Evolutionary conservation across 2,113 vertebrate genomes (phyloP).

Genomic region (Xenus cinereus): DNA sequence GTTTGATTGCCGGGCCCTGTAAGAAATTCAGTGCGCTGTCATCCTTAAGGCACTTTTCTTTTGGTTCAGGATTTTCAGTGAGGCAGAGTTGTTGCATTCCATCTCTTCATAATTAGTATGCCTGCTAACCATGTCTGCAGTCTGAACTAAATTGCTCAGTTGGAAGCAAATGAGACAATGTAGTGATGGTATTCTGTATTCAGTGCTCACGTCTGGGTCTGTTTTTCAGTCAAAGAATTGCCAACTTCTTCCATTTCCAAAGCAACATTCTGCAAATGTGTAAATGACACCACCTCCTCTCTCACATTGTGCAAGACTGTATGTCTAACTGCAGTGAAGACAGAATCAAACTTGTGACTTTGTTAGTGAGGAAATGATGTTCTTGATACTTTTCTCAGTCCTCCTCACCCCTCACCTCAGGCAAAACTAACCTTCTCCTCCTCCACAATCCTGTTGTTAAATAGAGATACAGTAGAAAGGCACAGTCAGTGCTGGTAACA

Average conservation of each 20-base stretch:
- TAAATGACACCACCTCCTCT: slow-evolving; percentile 61
- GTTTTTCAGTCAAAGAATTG: slow-evolving; percentile 3
- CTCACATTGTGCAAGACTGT: slow-evolving; percentile 26
- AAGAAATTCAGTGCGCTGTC: background rate
- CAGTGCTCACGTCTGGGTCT: background rate
- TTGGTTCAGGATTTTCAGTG: background rate
- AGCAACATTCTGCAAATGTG: slow-evolving; percentile 33
- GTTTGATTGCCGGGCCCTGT: background rate
- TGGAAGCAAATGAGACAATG: slow-evolving; percentile 56
- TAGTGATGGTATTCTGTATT: slow-evolving; percentile 18
- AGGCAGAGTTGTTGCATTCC: background rate
- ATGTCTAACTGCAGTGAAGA: background rate
- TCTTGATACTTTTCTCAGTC: slow-evolving; percentile 28
- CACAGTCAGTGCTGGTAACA: background rate
- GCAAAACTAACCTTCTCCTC: background rate
- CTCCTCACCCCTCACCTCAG: background rate
- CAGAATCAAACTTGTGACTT: slow-evolving; percentile 31
- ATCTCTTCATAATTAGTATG: slow-evolving; percentile 25
- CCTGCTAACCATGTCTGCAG: slow-evolving; percentile 24
- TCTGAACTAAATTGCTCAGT: slow-evolving; percentile 26
- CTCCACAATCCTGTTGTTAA: background rate
- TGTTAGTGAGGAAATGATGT: slow-evolving; percentile 31
- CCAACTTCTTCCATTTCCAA: background rate
- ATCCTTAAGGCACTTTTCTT: background rate
- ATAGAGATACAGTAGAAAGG: background rate